A percentile compares a stretch with the other conserved stretches of the same genome.
Evolutionary conservation across 2,797 vertebrate species (phyloP).

Genomic region (Chaetophractus vellerosus): DNA sequence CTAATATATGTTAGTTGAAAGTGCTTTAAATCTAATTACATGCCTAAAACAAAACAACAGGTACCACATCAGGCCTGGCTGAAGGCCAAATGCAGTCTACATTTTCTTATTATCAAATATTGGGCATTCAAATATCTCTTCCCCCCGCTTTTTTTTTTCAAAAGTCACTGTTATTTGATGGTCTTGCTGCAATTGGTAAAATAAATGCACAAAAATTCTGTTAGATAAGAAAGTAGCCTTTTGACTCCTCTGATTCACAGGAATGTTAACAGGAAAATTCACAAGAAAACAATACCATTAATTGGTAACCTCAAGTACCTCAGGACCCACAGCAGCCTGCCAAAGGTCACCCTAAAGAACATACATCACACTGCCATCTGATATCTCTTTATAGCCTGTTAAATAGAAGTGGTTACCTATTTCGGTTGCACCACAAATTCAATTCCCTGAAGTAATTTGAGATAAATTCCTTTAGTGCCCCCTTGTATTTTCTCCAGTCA

Average conservation of each 20-base stretch:
- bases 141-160: background rate
- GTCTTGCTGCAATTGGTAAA: background rate
- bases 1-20: conserved; percentile 39
- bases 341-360: conserved; percentile 46
- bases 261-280: conserved; percentile 58
- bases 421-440: conserved; percentile 77
- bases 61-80: background rate
- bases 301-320: background rate
- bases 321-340: background rate
- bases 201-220: background rate
- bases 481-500: conserved; percentile 47
- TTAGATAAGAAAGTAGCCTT: conserved; percentile 32
- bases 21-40: conserved; percentile 32
- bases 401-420: conserved; percentile 72
- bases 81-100: background rate
- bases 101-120: background rate
- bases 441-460: conserved; percentile 76
- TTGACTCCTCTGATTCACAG: background rate
- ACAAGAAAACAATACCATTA: conserved; percentile 12
- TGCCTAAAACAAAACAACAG: conserved; percentile 21
- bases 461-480: conserved; percentile 74
- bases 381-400: conserved; percentile 52
- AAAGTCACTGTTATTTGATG: conserved; percentile 20
- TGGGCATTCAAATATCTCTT: background rate
- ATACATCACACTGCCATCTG: conserved; percentile 11